A percentile compares a stretch with the other conserved stretches of the same genome.
Conservation (phyloP, 2,888 invertebrate genomes). For the Torymus tubicola region DNA sequence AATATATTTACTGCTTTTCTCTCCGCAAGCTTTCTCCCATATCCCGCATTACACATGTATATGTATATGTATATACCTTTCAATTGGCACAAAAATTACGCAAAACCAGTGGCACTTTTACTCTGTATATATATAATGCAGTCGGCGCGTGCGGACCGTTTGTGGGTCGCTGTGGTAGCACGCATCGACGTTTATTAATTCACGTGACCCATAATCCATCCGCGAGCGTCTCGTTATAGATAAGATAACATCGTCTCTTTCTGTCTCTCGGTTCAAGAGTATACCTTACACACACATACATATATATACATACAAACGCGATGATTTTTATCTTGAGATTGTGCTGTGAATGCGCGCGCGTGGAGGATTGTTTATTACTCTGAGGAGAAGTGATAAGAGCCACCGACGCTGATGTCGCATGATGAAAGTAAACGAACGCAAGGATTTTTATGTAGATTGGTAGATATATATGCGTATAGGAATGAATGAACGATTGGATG, state of each 20-base stretch:
- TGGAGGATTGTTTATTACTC: constrained; percentile 7
- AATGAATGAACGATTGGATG: no score
- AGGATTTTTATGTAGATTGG: no score
- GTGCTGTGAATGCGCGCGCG: not conserved
- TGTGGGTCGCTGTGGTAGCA: constrained; percentile 14
- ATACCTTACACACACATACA: no score
- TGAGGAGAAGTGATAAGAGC: not conserved
- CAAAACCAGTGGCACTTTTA: constrained; percentile 9
- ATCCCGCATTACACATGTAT: no score
- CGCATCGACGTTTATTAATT: constrained; percentile 33
- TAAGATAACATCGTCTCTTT: not conserved
- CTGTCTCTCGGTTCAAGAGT: no score
- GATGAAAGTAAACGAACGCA: no score
- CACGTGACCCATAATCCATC: constrained; percentile 30
- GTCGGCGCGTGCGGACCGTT: not conserved
- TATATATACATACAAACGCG: no score
- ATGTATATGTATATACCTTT: no score
- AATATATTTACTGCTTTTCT: no score
- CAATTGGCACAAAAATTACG: not conserved
- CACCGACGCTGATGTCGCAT: no score
- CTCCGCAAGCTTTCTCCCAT: no score
- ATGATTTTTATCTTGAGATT: not conserved
- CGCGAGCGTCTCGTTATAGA: not conserved
- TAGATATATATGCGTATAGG: no score
- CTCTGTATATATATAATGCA: not conserved